These are phyloP conservation scores for Artemia sinica DNA, from an alignment of 2,888 invertebrate species.

Conservation along the genomic window DNA sequence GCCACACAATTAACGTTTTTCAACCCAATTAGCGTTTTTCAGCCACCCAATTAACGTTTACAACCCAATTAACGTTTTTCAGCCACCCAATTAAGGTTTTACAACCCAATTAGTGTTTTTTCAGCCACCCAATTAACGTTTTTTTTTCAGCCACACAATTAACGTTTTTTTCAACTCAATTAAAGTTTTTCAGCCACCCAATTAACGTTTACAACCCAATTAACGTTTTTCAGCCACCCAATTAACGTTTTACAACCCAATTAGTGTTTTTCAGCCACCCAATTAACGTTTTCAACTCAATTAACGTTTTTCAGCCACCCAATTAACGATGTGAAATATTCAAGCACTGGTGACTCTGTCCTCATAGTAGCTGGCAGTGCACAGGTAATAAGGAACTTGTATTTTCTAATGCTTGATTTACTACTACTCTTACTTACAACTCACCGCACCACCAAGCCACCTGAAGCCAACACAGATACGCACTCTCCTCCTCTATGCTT, in stretches of 20 bases:
- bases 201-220: no score
- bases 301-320: slow-evolving; percentile 30
- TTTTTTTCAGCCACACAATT: no score
- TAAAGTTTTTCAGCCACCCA: no score
- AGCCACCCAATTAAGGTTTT: no score
- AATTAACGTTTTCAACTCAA: no score
- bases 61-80: slow-evolving; percentile 33
- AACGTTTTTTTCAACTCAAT: no score
- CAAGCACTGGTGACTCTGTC: slow-evolving; percentile 79
- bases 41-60: slow-evolving; percentile 67
- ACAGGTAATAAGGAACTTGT: slow-evolving; percentile 33
- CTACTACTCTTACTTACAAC: not conserved
- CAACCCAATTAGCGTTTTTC: slow-evolving; percentile 22
- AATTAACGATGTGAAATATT: slow-evolving; percentile 73
- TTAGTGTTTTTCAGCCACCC: no score
- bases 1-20: no score
- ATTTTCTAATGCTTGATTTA: not conserved
- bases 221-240: slow-evolving; percentile 44
- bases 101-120: no score
- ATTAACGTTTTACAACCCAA: slow-evolving; percentile 53
- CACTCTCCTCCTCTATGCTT: not conserved
- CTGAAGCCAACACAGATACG: no score
- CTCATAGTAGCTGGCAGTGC: slow-evolving; percentile 80
- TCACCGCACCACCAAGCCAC: no score
- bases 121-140: slow-evolving; percentile 46